These are phyloP conservation scores for Bergia sp. DNA, from an alignment of 92 coral and sea anemone genomes.

Conservation along the genomic window DNA sequence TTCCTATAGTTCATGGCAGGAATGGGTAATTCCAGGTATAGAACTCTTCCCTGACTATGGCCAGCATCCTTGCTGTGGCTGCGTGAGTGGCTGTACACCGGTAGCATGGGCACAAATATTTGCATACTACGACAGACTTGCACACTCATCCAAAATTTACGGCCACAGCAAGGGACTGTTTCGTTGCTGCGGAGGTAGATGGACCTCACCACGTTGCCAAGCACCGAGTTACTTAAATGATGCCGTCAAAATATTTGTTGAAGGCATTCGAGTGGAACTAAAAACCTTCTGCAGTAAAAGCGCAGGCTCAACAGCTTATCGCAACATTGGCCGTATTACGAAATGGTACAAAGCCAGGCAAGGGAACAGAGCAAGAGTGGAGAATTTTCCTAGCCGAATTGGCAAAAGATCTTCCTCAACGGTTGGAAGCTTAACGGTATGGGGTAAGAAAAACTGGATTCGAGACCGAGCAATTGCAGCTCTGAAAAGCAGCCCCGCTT, in stretches of 20 bases:
- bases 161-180: constrained; percentile 32
- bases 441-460: not conserved
- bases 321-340: not conserved
- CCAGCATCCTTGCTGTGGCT: constrained; percentile 61
- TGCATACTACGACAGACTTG: constrained; percentile 65
- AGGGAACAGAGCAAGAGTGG: constrained; percentile 27
- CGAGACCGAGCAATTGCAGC: not conserved
- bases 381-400: not conserved
- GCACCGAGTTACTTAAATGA: constrained; percentile 24
- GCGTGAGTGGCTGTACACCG: constrained; percentile 65
- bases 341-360: constrained; percentile 45
- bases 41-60: constrained; percentile 63
- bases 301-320: constrained; percentile 33
- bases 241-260: constrained; percentile 45
- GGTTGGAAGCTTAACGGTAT: not conserved
- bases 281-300: constrained; percentile 57
- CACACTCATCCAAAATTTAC: not conserved
- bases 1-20: no score
- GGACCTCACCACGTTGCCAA: not conserved
- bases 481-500: constrained; percentile 39
- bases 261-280: constrained; percentile 51
- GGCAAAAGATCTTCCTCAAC: constrained; percentile 5
- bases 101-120: constrained; percentile 78
- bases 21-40: no score
- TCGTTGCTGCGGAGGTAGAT: not conserved